phyloP scores from a whole-genome alignment of 2,113 vertebrate genomes.

The Myotis brandtii region DNA sequence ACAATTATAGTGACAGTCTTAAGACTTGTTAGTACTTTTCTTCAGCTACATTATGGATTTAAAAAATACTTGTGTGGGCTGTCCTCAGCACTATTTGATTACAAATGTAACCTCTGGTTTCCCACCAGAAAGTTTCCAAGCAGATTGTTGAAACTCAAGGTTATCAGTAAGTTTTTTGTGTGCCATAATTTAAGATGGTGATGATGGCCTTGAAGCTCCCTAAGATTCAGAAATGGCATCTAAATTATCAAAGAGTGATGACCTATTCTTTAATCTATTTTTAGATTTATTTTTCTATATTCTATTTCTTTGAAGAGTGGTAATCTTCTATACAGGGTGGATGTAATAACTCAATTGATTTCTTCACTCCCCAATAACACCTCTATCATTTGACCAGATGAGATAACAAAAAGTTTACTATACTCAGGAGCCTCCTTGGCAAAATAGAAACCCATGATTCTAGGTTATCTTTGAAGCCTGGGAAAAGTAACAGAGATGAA shows the following conservation, averaged over 20 bases:
- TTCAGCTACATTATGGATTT: neutral
- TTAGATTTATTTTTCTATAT: constrained; percentile 27
- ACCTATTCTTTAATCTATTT: constrained; percentile 28
- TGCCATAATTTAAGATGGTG: neutral
- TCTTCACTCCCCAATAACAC: neutral
- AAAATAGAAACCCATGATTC: constrained; percentile 49
- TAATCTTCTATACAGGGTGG: neutral
- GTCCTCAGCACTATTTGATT: neutral
- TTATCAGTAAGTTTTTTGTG: neutral
- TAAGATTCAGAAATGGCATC: constrained; percentile 16
- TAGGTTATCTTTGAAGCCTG: constrained; percentile 50
- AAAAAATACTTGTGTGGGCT: neutral
- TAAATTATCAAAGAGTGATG: neutral
- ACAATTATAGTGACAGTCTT: neutral
- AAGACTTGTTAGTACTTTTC: neutral
- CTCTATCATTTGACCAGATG: constrained; percentile 47
- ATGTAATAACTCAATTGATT: neutral
- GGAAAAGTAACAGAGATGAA: constrained; percentile 64
- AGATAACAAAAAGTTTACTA: constrained; percentile 33
- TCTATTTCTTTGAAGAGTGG: constrained; percentile 15
- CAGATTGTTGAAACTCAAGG: neutral
- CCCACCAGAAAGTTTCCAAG: neutral
- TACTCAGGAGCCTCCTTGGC: constrained; percentile 17
- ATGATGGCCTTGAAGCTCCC: neutral
- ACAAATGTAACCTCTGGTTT: neutral